These are phyloP conservation scores for Ceratothoa steindachneri DNA, from an alignment of 2,888 invertebrate species.

Conservation along the genomic window DNA sequence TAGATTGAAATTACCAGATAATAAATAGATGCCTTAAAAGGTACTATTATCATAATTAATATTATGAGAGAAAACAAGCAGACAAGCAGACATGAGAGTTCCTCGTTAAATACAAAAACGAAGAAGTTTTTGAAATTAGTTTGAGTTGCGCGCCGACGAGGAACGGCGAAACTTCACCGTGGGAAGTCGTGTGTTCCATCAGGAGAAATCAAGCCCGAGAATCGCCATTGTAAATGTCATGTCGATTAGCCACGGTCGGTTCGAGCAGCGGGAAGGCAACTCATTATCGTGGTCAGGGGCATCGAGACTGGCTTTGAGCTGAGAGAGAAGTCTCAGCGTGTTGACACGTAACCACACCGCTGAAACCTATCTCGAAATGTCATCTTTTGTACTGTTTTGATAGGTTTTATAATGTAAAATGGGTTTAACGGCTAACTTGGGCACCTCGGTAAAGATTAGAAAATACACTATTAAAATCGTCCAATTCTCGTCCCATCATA, in stretches of 20 bases:
- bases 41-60: too few species aligned
- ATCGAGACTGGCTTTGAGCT: not conserved
- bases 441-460: too few species aligned
- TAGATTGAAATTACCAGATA: too few species aligned
- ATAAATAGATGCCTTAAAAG: too few species aligned
- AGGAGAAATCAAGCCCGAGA: not conserved
- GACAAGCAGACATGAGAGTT: too few species aligned
- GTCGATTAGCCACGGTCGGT: not conserved
- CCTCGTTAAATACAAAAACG: too few species aligned
- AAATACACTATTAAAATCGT: too few species aligned
- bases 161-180: not conserved
- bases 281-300: not conserved
- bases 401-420: not conserved
- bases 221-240: slow-evolving; percentile 5
- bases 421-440: not conserved
- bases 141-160: not conserved
- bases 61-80: too few species aligned
- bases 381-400: not conserved
- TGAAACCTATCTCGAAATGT: not conserved
- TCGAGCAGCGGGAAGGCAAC: not conserved
- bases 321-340: not conserved
- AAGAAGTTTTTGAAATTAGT: not conserved
- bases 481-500: too few species aligned
- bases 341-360: not conserved
- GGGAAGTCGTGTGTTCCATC: not conserved